Evolutionary conservation across 2,797 vertebrate species (phyloP).

Genomic region (Cercopithecus diana): DNA sequence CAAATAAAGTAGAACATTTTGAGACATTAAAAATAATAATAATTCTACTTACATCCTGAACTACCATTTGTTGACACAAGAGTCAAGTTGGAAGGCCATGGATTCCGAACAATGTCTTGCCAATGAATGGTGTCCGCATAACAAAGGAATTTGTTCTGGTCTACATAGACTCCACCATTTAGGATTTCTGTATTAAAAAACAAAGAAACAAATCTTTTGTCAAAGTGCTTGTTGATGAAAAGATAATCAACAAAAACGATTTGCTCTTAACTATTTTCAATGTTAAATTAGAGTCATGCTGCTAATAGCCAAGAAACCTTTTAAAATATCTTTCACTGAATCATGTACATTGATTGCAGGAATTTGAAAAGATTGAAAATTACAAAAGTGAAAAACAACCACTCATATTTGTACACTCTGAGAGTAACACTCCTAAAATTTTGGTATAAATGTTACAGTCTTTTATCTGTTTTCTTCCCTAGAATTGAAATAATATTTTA

Average conservation of each 20-base stretch:
- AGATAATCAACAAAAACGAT: background rate
- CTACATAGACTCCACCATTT: constrained; percentile 96
- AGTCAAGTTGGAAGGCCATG: constrained; percentile 93
- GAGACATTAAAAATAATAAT: constrained; percentile 44
- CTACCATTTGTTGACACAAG: constrained; percentile 97
- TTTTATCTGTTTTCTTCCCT: background rate
- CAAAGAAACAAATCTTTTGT: background rate
- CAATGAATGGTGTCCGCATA: constrained; percentile 98
- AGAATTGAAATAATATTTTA: background rate
- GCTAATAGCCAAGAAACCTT: background rate
- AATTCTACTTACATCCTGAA: constrained; percentile 89
- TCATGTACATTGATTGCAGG: background rate
- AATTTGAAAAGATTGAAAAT: background rate
- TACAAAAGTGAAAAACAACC: background rate
- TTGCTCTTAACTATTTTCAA: background rate
- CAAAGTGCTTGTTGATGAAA: background rate
- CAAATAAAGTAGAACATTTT: background rate
- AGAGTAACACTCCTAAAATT: background rate
- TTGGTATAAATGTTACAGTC: background rate
- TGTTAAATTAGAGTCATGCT: background rate
- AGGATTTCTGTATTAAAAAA: constrained; percentile 91
- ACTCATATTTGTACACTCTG: background rate
- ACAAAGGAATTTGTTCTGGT: constrained; percentile 98
- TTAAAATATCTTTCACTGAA: background rate
- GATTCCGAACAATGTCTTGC: constrained; percentile 96